Evolutionary conservation across 2,888 invertebrate genomes (phyloP), one percentile per base, ranked within the genome.

Genomic region (Tuta absoluta): DNA sequence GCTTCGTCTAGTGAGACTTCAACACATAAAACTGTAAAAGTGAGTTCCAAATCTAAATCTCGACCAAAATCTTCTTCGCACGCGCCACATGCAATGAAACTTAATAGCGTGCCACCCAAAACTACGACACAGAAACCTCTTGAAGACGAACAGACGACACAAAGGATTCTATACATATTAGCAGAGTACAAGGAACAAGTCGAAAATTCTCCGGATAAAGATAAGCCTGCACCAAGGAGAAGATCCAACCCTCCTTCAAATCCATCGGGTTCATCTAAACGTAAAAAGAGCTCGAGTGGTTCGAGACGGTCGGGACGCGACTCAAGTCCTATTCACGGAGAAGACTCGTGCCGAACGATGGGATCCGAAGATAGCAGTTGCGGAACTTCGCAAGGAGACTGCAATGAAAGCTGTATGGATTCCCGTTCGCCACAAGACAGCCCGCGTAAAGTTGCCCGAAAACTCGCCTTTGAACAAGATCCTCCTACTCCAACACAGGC

Each of bases 111-210:
- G 37, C 94, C 95, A 3, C 85, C 91, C 1, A 92, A 92, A 72
- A 81, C 91, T 0, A 85, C 91, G 0, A 76, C 86, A 66, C 95
- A 95, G 72, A 96, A 96, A 79, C 95, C 95, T 1, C 93, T 95
- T 69, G 96, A 96, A 87, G 96, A 96, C 74, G 96, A 96, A 76
- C 95, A 95, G 78, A 96, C 96, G 0, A 95, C 95, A 0, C 95
- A 96, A 76, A 91, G 96, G 70, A 96, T 96, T 73, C 94, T 96
- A 67, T 95, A 95, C 70, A 96, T 96, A 72, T 81, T 96, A 60
- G 95, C 95, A 0, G 95, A 96, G 77, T 96, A 96, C 79, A 95
- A 95, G 59, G 96, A 96, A 74, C 96, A 96, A 76, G 89, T 96
- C 53, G 92, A 95, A 71, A 96, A 96, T 76, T 96, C 95, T 0